Percentiles rank a stretch among this genome's conserved stretches.
phyloP scores from a whole-genome alignment of 2,888 invertebrate genomes.

The Xylocampa areola region DNA sequence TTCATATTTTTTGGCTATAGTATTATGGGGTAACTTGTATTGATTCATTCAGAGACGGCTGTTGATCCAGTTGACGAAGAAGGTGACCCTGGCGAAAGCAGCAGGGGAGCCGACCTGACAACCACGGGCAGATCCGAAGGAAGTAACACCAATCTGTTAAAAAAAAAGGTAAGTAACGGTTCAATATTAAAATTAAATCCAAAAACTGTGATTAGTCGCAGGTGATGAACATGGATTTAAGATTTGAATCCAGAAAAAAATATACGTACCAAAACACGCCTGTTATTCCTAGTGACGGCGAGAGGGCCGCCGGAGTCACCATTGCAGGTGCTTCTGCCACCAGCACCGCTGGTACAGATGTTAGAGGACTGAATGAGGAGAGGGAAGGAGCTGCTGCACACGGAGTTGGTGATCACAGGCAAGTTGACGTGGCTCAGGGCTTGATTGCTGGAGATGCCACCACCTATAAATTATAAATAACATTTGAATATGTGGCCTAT shows the following conservation, averaged over 20 bases:
- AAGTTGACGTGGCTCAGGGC: constrained; percentile 31
- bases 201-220: no score
- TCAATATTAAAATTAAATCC: background rate
- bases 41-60: constrained; percentile 17
- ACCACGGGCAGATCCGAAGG: constrained; percentile 65
- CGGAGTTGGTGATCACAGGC: constrained; percentile 30
- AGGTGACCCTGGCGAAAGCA: constrained; percentile 66
- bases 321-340: constrained; percentile 61
- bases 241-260: no score
- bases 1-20: no score
- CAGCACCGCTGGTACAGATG: constrained; percentile 66
- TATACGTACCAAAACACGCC: constrained; percentile 59
- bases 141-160: constrained; percentile 68
- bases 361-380: constrained; percentile 56
- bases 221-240: no score
- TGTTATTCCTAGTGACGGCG: constrained; percentile 46
- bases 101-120: constrained; percentile 63
- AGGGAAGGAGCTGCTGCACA: constrained; percentile 24
- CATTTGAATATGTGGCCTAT: background rate
- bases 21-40: background rate
- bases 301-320: constrained; percentile 76
- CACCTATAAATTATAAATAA: constrained; percentile 10
- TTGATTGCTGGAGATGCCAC: constrained; percentile 1
- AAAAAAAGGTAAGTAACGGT: background rate
- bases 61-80: constrained; percentile 57